Evolutionary conservation across 2,888 invertebrate genomes (phyloP).

Genomic region (Drosophila villosipedis): DNA sequence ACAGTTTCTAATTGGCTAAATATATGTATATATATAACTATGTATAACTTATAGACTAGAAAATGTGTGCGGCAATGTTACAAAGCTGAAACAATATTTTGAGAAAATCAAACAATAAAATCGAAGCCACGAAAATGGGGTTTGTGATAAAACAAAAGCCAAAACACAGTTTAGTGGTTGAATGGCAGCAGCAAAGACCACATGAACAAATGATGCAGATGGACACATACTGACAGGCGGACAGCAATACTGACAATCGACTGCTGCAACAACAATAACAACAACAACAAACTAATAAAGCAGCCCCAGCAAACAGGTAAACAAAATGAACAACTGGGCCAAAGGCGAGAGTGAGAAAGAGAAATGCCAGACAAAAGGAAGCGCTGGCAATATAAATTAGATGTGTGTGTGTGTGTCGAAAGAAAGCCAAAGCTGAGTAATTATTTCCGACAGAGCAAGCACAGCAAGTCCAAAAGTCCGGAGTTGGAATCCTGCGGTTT

Average conservation of each 20-base stretch:
- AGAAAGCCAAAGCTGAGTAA: slow-evolving; percentile 75
- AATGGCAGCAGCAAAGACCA: slow-evolving; percentile 71
- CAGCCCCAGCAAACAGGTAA: slow-evolving; percentile 59
- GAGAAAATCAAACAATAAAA: slow-evolving; percentile 69
- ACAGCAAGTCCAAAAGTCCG: slow-evolving; percentile 14
- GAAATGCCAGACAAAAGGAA: slow-evolving; percentile 70
- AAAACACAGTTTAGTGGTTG: slow-evolving; percentile 84
- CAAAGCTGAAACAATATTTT: slow-evolving; percentile 58
- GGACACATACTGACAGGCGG: slow-evolving; percentile 22
- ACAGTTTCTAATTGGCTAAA: slow-evolving; percentile 1
- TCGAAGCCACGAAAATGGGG: slow-evolving; percentile 82
- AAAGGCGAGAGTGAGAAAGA: slow-evolving; percentile 10
- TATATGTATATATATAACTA: background rate
- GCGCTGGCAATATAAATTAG: slow-evolving; percentile 81
- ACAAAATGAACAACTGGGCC: slow-evolving; percentile 55
- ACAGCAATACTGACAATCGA: slow-evolving; percentile 44
- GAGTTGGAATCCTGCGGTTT: slow-evolving; percentile 69
- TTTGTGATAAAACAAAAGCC: slow-evolving; percentile 80
- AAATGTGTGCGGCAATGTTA: background rate
- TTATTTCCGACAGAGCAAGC: slow-evolving; percentile 76
- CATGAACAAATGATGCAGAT: slow-evolving; percentile 47
- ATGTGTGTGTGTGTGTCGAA: slow-evolving; percentile 52
- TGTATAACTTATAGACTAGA: background rate
- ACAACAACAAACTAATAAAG: slow-evolving; percentile 70
- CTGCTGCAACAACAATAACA: slow-evolving; percentile 20